Conservation (phyloP, 2,797 vertebrate species). For the Ceryle rudis region DNA sequence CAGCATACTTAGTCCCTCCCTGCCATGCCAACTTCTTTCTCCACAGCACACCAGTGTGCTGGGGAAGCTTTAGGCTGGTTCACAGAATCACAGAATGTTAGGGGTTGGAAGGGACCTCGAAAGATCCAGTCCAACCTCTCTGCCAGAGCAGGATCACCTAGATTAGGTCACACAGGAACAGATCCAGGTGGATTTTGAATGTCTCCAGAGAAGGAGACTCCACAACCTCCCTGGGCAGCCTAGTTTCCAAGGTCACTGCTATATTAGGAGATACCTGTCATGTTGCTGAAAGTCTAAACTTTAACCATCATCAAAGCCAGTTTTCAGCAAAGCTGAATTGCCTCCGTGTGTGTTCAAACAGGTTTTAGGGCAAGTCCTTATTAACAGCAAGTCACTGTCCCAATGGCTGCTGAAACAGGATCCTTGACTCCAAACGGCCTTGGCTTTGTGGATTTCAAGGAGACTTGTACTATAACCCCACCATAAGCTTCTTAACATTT, state of each 20-base stretch:
- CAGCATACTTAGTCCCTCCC: background rate
- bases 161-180: too few species aligned
- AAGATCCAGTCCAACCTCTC: too few species aligned
- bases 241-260: background rate
- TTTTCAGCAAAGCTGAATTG: background rate
- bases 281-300: background rate
- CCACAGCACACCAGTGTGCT: background rate
- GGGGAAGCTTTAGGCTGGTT: background rate
- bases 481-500: background rate
- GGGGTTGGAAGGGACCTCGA: too few species aligned
- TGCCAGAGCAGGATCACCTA: too few species aligned
- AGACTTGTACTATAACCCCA: background rate
- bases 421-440: background rate
- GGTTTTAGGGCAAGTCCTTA: background rate
- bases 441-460: background rate
- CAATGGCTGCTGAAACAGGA: background rate
- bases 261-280: too few species aligned
- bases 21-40: background rate
- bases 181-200: too few species aligned
- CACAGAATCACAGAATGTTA: background rate
- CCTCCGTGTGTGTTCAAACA: accelerated
- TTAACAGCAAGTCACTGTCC: background rate
- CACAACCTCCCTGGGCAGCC: too few species aligned
- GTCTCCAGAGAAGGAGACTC: too few species aligned
- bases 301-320: background rate